Evolutionary conservation across 2,888 invertebrate genomes (phyloP).

Genomic region (Ctenicera cuprea): DNA sequence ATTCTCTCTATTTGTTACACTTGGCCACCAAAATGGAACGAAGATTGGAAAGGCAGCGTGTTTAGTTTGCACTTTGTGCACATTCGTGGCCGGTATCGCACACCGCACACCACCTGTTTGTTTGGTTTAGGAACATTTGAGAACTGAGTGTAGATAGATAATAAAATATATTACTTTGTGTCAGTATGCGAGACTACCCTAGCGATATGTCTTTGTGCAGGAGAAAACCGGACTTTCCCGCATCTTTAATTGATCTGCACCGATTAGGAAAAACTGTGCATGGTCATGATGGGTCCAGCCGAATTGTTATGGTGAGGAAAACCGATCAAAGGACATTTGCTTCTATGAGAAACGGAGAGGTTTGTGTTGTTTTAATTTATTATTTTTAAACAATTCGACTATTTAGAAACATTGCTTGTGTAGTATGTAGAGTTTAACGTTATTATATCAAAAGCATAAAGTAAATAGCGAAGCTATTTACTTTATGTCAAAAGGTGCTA

Average conservation of each 20-base stretch:
- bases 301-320: slow-evolving; percentile 82
- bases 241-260: slow-evolving; percentile 69
- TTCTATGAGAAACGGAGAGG: slow-evolving; percentile 76
- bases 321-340: slow-evolving; percentile 81
- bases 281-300: slow-evolving; percentile 74
- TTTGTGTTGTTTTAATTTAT: slow-evolving; percentile 56
- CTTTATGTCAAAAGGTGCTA: too few relatives aligned
- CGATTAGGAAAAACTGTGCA: slow-evolving; percentile 69
- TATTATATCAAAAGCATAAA: too few relatives aligned
- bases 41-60: slow-evolving; percentile 66
- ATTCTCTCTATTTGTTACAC: slow-evolving; percentile 66
- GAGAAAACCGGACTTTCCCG: slow-evolving; percentile 68
- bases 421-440: too few relatives aligned
- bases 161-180: not conserved
- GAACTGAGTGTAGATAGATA: not conserved
- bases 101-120: slow-evolving; percentile 50
- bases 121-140: slow-evolving; percentile 44
- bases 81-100: slow-evolving; percentile 58
- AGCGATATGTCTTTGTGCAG: slow-evolving; percentile 62
- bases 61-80: slow-evolving; percentile 63
- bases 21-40: slow-evolving; percentile 71
- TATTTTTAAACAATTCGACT: too few relatives aligned
- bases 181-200: slow-evolving; percentile 45
- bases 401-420: too few relatives aligned
- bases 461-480: too few relatives aligned